Evolutionary conservation across 1,140 invertebrate species (phyloP).

Genomic region (Pogonomyrmex californicus): DNA sequence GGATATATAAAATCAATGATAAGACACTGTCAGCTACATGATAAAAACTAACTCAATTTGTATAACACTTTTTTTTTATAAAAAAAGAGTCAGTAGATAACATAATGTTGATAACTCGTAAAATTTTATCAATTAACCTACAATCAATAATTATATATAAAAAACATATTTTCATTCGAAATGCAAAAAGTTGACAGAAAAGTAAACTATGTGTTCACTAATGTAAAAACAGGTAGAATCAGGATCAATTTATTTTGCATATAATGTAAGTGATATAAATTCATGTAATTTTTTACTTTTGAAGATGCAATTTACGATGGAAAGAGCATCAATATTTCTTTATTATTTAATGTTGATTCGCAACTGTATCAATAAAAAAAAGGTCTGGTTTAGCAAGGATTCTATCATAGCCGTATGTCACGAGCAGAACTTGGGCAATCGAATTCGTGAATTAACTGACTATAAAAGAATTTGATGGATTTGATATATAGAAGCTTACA

Average conservation of each 20-base stretch:
- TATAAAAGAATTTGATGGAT: slow-evolving; percentile 3
- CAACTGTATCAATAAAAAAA: background rate
- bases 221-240: background rate
- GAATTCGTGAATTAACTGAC: slow-evolving; percentile 16
- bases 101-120: background rate
- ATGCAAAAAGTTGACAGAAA: background rate
- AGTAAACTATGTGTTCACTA: background rate
- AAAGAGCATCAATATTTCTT: background rate
- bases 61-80: background rate
- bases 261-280: background rate
- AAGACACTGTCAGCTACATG: background rate
- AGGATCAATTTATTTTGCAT: background rate
- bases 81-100: background rate
- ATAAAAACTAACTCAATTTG: background rate
- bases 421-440: background rate
- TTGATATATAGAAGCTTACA: slow-evolving; percentile 1
- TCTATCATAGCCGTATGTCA: background rate
- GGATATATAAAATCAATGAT: too few relatives aligned
- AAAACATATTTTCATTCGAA: background rate
- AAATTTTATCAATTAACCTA: background rate
- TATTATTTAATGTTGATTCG: background rate
- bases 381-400: background rate
- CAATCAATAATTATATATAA: background rate
- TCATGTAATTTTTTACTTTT: background rate
- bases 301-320: too few relatives aligned